Conservation (phyloP, 1,140 invertebrate species). For the Drosophila leontia region DNA sequence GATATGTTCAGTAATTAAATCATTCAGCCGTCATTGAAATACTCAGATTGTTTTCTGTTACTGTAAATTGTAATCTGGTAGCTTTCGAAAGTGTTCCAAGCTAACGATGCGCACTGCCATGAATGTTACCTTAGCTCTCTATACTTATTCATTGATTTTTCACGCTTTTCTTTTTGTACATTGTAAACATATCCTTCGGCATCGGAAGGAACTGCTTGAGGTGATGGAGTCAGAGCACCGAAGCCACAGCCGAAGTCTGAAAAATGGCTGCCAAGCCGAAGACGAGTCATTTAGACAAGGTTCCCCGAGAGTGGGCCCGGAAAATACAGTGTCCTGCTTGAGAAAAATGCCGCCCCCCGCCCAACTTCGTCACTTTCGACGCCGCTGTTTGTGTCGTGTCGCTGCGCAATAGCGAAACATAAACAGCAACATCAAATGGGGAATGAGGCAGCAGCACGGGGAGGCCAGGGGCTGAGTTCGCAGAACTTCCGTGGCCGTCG, state of each 20-base stretch:
- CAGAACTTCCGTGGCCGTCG: slow-evolving; percentile 43
- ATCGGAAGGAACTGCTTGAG: slow-evolving; percentile 39
- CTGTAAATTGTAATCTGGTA: too few relatives aligned
- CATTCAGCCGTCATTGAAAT: too few relatives aligned
- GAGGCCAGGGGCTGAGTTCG: slow-evolving; percentile 25
- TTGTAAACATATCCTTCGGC: slow-evolving; percentile 7
- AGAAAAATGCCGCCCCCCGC: slow-evolving; percentile 51
- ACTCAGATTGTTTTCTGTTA: too few relatives aligned
- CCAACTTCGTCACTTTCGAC: slow-evolving; percentile 13
- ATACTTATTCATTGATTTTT: slow-evolving; percentile 67
- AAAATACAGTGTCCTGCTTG: slow-evolving; percentile 66
- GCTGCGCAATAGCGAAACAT: slow-evolving; percentile 78
- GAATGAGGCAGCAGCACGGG: slow-evolving; percentile 53
- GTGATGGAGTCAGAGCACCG: slow-evolving; percentile 1
- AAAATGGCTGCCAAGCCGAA: slow-evolving; percentile 70
- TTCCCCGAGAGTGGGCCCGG: slow-evolving; percentile 22
- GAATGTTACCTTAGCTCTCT: neutral
- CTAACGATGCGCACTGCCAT: neutral
- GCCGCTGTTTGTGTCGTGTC: slow-evolving; percentile 35
- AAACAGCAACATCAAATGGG: slow-evolving; percentile 75
- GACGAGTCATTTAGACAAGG: slow-evolving; percentile 20
- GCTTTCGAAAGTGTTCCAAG: neutral
- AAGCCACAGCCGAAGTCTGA: slow-evolving; percentile 36
- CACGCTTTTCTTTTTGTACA: slow-evolving; percentile 29
- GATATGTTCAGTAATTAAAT: too few relatives aligned